A percentile compares a stretch with the other conserved stretches of the same genome.
Evolutionary conservation across 2,888 invertebrate species (phyloP).

Genomic region (Escarpia spicata): DNA sequence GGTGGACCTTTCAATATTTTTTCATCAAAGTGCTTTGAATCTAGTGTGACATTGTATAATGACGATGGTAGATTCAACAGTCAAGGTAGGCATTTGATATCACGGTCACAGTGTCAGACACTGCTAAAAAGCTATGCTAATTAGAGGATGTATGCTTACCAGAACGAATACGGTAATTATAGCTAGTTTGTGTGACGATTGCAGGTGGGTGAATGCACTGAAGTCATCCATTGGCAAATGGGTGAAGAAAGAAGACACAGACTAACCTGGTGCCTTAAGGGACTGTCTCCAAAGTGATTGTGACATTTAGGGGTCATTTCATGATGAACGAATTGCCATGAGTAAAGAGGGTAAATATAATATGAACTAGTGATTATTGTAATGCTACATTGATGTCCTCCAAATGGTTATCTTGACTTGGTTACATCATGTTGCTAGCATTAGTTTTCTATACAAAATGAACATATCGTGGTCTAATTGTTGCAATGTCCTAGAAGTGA

Average conservation of each 20-base stretch:
- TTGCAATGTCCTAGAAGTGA: background rate
- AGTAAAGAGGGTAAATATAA: background rate
- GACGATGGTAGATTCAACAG: no score
- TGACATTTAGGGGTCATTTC: background rate
- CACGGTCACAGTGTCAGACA: no score
- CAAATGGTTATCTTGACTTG: background rate
- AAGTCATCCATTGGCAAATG: conserved; percentile 95
- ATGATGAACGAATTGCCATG: background rate
- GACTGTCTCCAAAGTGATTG: background rate
- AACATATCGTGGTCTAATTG: no score
- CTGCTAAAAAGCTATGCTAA: no score
- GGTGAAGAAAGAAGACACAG: conserved; percentile 51
- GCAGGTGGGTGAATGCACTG: conserved; percentile 90
- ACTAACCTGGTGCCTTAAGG: background rate
- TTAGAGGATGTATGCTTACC: no score
- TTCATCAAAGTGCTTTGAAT: no score
- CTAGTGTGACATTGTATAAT: no score
- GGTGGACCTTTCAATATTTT: no score
- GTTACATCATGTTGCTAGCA: no score
- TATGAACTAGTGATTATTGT: background rate
- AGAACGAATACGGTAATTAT: no score
- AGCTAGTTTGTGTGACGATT: conserved; percentile 54
- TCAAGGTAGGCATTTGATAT: no score
- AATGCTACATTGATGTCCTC: background rate
- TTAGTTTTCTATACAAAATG: no score